Percentiles rank a stretch among this genome's conserved stretches.
Conservation (phyloP, 2,888 invertebrate species). For the Lycophotia porphyrea region DNA sequence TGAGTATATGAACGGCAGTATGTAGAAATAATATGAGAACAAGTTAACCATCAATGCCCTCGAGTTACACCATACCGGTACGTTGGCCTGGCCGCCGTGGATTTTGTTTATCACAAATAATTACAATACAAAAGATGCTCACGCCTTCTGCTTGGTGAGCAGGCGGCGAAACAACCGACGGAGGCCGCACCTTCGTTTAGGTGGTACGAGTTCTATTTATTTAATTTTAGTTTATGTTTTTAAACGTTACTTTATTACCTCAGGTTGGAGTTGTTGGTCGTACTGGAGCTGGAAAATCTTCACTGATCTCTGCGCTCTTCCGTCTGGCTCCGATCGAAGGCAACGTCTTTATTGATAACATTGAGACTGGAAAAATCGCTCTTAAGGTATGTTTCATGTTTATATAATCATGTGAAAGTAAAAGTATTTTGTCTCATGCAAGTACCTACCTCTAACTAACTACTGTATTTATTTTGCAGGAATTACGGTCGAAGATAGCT, state of each 20-base stretch:
- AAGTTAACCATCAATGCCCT: neutral
- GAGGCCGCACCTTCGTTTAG: neutral
- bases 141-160: neutral
- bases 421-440: neutral
- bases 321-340: slow-evolving; percentile 95
- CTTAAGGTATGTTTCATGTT: slow-evolving; percentile 84
- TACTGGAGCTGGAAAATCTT: slow-evolving; percentile 97
- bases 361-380: slow-evolving; percentile 93
- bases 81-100: neutral
- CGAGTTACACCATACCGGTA: neutral
- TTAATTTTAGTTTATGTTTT: neutral
- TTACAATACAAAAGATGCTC: neutral
- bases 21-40: neutral
- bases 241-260: neutral
- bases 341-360: slow-evolving; percentile 93
- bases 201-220: neutral
- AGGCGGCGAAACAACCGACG: neutral
- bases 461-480: slow-evolving; percentile 79
- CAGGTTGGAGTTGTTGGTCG: slow-evolving; percentile 96
- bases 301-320: slow-evolving; percentile 95
- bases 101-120: neutral
- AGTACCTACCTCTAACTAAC: neutral
- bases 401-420: neutral
- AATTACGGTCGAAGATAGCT: slow-evolving; percentile 91
- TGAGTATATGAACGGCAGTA: slow-evolving; percentile 41